phyloP scores from a whole-genome alignment of 2,888 invertebrate species.

The Plutella xylostella region DNA sequence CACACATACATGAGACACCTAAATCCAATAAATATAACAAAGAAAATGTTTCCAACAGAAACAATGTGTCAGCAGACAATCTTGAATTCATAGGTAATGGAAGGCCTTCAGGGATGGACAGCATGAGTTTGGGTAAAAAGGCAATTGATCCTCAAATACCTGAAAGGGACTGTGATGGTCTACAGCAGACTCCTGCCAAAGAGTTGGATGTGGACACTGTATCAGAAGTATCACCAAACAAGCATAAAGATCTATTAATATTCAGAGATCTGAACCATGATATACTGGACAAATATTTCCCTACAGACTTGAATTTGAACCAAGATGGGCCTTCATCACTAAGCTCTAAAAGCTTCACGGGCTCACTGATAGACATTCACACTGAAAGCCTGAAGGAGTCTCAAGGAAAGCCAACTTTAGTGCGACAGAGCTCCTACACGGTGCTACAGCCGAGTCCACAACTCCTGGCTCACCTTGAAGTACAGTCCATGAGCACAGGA shows the following conservation, averaged over 20 bases:
- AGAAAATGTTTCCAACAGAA: slow-evolving; percentile 4
- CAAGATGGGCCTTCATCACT: slow-evolving; percentile 40
- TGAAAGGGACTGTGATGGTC: slow-evolving; percentile 43
- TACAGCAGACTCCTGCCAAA: neutral
- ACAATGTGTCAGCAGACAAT: slow-evolving; percentile 30
- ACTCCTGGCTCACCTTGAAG: slow-evolving; percentile 73
- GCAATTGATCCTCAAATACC: slow-evolving; percentile 25
- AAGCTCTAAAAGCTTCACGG: slow-evolving; percentile 51
- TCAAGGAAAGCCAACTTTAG: slow-evolving; percentile 43
- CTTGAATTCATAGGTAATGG: neutral
- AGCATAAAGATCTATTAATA: neutral
- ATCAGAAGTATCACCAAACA: neutral
- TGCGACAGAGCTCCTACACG: slow-evolving; percentile 83
- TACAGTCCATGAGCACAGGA: slow-evolving; percentile 54
- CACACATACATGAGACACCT: too few species aligned
- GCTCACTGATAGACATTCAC: slow-evolving; percentile 56
- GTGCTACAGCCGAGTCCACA: slow-evolving; percentile 82
- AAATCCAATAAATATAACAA: slow-evolving; percentile 21
- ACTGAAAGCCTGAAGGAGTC: slow-evolving; percentile 36
- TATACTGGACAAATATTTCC: slow-evolving; percentile 13
- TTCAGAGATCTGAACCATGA: slow-evolving; percentile 26
- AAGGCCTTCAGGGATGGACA: too few species aligned
- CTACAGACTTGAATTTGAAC: slow-evolving; percentile 23
- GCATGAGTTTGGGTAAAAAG: too few species aligned
- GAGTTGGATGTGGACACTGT: neutral